These are phyloP conservation scores for Enteromius thamalakanensis DNA, from an alignment of 2,797 vertebrate genomes.

Conservation along the genomic window DNA sequence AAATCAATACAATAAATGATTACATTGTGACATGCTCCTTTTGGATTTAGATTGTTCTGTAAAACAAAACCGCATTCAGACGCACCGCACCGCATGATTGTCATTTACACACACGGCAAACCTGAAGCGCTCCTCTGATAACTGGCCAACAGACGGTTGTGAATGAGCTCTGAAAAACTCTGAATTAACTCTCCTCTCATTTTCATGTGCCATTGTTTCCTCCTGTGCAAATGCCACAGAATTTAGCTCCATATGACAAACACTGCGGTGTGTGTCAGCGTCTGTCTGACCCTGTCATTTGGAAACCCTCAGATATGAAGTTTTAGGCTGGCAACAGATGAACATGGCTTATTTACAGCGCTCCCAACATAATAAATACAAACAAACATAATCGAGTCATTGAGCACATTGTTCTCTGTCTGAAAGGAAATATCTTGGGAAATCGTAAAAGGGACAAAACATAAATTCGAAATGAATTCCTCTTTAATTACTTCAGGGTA, in stretches of 20 bases:
- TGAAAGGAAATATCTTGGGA: constrained; percentile 81
- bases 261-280: constrained; percentile 12
- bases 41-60: constrained; percentile 33
- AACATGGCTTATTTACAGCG: constrained; percentile 71
- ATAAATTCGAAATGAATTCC: constrained; percentile 68
- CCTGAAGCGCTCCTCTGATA: constrained; percentile 22
- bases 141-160: background rate
- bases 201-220: constrained; percentile 18
- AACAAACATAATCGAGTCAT: constrained; percentile 79
- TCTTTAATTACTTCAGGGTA: constrained; percentile 81
- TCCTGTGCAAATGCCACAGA: constrained; percentile 18
- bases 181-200: background rate
- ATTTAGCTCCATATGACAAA: background rate
- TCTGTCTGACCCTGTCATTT: constrained; percentile 62
- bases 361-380: constrained; percentile 65
- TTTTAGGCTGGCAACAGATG: constrained; percentile 57
- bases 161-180: constrained; percentile 29
- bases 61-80: constrained; percentile 48
- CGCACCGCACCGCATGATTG: background rate
- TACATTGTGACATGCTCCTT: constrained; percentile 32
- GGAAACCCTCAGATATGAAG: constrained; percentile 58
- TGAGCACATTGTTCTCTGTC: constrained; percentile 77
- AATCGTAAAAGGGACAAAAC: constrained; percentile 78
- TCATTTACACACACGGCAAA: constrained; percentile 14
- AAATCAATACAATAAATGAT: constrained; percentile 33